Percentiles rank a stretch among this genome's conserved stretches.
Evolutionary conservation across 2,888 invertebrate species (phyloP).

Genomic region (Chymomyza fuscimana): DNA sequence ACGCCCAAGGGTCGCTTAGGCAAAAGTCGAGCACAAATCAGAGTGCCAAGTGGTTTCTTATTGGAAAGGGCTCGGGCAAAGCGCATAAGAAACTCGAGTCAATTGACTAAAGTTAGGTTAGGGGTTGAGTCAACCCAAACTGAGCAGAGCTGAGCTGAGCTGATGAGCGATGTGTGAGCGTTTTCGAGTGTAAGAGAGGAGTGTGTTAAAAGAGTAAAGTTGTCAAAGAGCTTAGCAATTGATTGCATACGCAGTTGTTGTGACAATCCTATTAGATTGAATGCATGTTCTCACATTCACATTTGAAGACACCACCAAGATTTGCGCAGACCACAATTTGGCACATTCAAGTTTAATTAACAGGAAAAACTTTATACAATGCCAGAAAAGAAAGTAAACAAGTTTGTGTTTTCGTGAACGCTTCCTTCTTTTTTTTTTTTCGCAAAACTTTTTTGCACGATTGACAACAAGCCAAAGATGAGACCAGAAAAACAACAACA

Average conservation of each 20-base stretch:
- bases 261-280: background rate
- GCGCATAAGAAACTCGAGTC: slow-evolving; percentile 30
- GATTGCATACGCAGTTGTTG: background rate
- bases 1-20: slow-evolving; percentile 12
- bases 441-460: background rate
- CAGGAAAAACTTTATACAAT: slow-evolving; percentile 46
- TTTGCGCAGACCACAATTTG: background rate
- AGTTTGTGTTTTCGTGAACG: slow-evolving; percentile 28
- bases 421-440: background rate
- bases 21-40: slow-evolving; percentile 55
- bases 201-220: background rate
- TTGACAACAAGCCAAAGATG: slow-evolving; percentile 7
- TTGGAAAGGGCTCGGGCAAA: slow-evolving; percentile 46
- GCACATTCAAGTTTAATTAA: slow-evolving; percentile 62
- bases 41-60: slow-evolving; percentile 57
- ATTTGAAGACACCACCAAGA: too few species aligned
- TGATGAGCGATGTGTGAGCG: slow-evolving; percentile 5
- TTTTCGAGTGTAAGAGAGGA: slow-evolving; percentile 3
- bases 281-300: too few species aligned
- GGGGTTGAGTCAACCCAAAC: background rate
- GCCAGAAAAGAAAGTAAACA: slow-evolving; percentile 33
- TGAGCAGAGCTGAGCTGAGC: background rate
- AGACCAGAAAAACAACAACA: background rate
- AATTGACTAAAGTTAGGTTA: slow-evolving; percentile 7
- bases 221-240: background rate